Base-by-base conservation (phyloP, 2,797 vertebrate genomes). In the Tachyglossus aculeatus region DNA sequence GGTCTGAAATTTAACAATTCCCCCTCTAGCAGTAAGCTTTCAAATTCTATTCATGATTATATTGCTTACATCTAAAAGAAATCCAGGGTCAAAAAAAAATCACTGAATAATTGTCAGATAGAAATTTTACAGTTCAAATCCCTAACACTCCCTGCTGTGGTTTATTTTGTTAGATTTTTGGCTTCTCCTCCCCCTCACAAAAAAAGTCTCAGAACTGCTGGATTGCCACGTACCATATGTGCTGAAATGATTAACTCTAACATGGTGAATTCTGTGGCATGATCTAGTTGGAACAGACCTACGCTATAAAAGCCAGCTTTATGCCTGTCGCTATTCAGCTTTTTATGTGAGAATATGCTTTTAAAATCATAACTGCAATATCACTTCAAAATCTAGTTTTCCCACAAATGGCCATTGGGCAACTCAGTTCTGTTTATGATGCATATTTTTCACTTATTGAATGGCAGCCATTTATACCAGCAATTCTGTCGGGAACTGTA, bases 241-340 rank as follows among this genome's bases (percentile, higher is more conserved):
- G 66, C 39, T 44, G 38, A 39, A 69, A 78, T 73, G 69, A 71
- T 83, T 59, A 68, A 65, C 38, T 38, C 67, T 63, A 56, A 71
- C 65, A 66, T 68, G 27, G 25, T 60, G 48, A 62, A 65, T 77
- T 72, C 70, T 85, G 68, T 66, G 77, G 80, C 78, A 77, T 53
- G 66, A 61, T 71, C 36, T 68, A 24, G 55, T 71, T 83, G 85
- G 83, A 81, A 69, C 16, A 71, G 58, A 27, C 27, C 39, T 68
- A 66, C 65, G 27, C 56, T 45, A 79, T 83, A 71, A 78, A 82
- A 69, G 25, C 27, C 71, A 69, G 36, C 29, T 34, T 71, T 83
- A 73, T 77, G 31, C 34, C 34, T 55, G 65, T 36, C 51, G 24
- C 50, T 68, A 55, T 59, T 66, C 78, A 47, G 18, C 8, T 39